Conservation (phyloP, 2,888 invertebrate species). For the Coleophora flavipennella region DNA sequence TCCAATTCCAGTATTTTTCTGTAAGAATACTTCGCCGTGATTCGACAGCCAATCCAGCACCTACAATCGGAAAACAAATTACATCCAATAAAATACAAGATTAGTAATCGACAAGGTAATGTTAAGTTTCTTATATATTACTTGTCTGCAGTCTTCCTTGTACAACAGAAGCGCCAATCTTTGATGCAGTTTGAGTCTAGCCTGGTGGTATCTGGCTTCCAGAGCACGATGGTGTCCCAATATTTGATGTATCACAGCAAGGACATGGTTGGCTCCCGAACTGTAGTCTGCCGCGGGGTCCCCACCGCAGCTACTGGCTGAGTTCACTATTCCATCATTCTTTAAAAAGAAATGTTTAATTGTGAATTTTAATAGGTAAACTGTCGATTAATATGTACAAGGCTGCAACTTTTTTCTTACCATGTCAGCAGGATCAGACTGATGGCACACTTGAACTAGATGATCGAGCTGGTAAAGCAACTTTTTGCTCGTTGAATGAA, state of each 20-base stretch:
- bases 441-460: slow-evolving; percentile 96
- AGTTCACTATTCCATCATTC: slow-evolving; percentile 63
- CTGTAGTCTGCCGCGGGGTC: slow-evolving; percentile 97
- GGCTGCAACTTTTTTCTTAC: slow-evolving; percentile 27
- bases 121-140: slow-evolving; percentile 37
- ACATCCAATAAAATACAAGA: neutral
- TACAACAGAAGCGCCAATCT: slow-evolving; percentile 92
- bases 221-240: slow-evolving; percentile 94
- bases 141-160: slow-evolving; percentile 98
- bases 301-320: slow-evolving; percentile 76
- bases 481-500: slow-evolving; percentile 96
- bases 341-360: slow-evolving; percentile 20
- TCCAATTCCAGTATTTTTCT: slow-evolving; percentile 97
- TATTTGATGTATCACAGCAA: slow-evolving; percentile 97
- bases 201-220: slow-evolving; percentile 95
- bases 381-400: too few relatives aligned
- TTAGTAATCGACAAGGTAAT: neutral
- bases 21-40: slow-evolving; percentile 96
- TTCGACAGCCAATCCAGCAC: slow-evolving; percentile 97
- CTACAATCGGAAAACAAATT: slow-evolving; percentile 48
- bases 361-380: too few relatives aligned
- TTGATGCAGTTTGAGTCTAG: slow-evolving; percentile 95
- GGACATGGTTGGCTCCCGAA: slow-evolving; percentile 95
- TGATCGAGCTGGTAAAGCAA: slow-evolving; percentile 95
- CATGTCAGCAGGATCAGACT: slow-evolving; percentile 81